These are phyloP conservation scores for Drosophila neutralis DNA, from an alignment of 2,888 invertebrate species.

Conservation along the genomic window DNA sequence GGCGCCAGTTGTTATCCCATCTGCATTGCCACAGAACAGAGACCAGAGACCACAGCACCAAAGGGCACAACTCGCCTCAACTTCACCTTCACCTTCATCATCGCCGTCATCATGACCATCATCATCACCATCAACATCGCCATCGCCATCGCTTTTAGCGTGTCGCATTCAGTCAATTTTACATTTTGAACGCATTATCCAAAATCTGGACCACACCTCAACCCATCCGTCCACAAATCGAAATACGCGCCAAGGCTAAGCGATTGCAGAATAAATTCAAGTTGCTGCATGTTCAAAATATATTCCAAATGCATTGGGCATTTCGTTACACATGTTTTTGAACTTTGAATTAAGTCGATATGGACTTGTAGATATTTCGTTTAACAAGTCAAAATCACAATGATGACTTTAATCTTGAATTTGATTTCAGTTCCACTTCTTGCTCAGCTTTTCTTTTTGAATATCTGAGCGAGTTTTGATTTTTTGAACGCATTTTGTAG, in stretches of 20 bases:
- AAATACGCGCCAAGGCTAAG: slow-evolving; percentile 42
- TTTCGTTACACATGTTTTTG: slow-evolving; percentile 1
- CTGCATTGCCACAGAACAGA: slow-evolving; percentile 32
- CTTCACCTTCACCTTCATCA: neutral
- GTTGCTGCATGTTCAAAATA: slow-evolving; percentile 19
- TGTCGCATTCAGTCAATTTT: slow-evolving; percentile 17
- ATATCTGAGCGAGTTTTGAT: neutral
- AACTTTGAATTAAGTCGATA: neutral
- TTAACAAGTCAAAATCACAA: neutral
- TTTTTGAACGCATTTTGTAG: neutral
- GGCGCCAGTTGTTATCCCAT: slow-evolving; percentile 45
- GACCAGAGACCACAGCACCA: slow-evolving; percentile 20
- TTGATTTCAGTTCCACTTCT: neutral
- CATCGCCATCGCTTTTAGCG: neutral
- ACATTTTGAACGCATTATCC: slow-evolving; percentile 5
- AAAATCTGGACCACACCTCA: neutral
- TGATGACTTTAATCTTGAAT: neutral
- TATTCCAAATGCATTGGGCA: slow-evolving; percentile 51
- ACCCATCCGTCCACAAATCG: slow-evolving; percentile 35
- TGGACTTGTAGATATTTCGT: neutral
- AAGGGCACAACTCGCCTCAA: neutral
- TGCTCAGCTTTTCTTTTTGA: neutral
- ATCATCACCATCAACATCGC: neutral
- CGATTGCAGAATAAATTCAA: slow-evolving; percentile 24
- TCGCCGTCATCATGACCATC: neutral